Base-by-base conservation (phyloP, 92 coral and sea anemone genomes). In the Ricordea florida region DNA sequence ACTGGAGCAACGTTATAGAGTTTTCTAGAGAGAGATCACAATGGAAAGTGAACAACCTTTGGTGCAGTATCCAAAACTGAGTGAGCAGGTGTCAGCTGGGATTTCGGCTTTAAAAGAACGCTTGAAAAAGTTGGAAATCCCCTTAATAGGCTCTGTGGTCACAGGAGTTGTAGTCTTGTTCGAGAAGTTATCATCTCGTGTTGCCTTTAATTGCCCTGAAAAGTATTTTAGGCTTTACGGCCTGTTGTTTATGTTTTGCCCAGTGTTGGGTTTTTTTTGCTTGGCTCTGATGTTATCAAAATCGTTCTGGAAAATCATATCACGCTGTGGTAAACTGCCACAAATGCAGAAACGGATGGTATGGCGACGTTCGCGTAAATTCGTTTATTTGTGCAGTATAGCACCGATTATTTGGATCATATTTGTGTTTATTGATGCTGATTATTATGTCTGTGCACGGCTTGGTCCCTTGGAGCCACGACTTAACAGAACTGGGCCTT, bases 291-390 rank as follows among this genome's bases (percentile, higher is more conserved):
- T 74, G 26, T 3, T 58, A 28, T 73, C 74, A 30, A 66, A 23
- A 1, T 57, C 82, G 14, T 82, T 82, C 6, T 82, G 83, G 88
- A 57, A 82, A 14, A 26, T 46, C 33, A 47, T 30, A 13, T 47
- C 82, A 3, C 75, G 83, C 2, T 66, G 83, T 13, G 34, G 67
- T 72, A 50, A 16, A 10, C 67, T 69, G n/a, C 70, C 70, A 0
- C 22, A 23, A 21, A 15, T 2, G 29, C 52, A 16, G 10, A 51
- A 62, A 3, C 43, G 32, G 43, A 36, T 21, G 17, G 59, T 66
- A 25, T 82, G 83, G 48, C 57, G 41, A 31, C 76, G 62, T 17
- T 27, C 69, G 37, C 64, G 74, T 4, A 33, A 28, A 34, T 49
- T 28, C 18, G 38, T 82, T 11, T 41, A 50, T 16, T 21, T 55